Evolutionary conservation across 2,797 vertebrate species (phyloP), one percentile per base, ranked within the genome.

Genomic region (Nasua narica): DNA sequence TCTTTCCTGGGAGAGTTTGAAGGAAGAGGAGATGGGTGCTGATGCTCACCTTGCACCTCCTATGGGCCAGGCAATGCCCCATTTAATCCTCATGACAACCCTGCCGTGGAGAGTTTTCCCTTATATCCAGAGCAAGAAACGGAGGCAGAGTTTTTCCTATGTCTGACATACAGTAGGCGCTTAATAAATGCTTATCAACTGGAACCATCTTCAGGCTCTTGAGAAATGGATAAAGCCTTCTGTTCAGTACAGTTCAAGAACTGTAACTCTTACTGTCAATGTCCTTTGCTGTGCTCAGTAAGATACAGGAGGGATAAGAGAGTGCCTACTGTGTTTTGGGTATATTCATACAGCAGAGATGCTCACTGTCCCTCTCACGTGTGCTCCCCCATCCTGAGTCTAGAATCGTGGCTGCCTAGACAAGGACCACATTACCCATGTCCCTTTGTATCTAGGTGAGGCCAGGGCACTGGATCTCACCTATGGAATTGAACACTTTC

Each of bases 51-150:
- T 12, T 12, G 40, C 9, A 69, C 65, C 29, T 16, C 43, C 18
- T 50, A 8, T 7, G 1, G 65, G 54, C 32, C 50, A 27, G 19
- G 16, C 13, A 72, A 32, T 8, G 25, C 46, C 32, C 19, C 10
- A 14, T 7, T 74, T 43, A 13, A 72, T 86, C 18, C 23, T 76
- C 32, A 2, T 58, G 83, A 72, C 58, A 85, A 70, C 7, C 25
- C 29, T 72, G 74, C 85, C 23, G 25, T 0, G 35, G 11, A 83
- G 13, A 37, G 65, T 56, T 82, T 83, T 72, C 7, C 67, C 54
- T 81, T 70, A 60, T 82, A 93, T 87, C 37, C 58, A 87, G 88
- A 96, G 67, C 32, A 95, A 54, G 54, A 91, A 78, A 86, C 1
- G 40, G 48, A 97, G 74, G 67, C 21, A 60, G 14, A 72, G 12